phyloP scores from a whole-genome alignment of 2,888 invertebrate species.

The Netelia melanura region DNA sequence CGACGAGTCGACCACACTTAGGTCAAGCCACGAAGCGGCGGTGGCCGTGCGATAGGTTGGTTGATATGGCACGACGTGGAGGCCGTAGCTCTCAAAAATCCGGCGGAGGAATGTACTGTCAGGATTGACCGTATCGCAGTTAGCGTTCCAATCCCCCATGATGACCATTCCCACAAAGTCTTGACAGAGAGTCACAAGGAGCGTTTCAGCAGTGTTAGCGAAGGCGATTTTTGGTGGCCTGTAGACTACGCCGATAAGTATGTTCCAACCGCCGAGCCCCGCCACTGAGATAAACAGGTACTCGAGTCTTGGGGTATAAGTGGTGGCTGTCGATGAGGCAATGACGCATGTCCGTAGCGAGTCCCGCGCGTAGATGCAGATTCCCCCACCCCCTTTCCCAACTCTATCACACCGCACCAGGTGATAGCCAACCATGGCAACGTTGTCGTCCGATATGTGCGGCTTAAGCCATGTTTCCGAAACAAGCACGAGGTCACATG shows the following conservation, averaged over 20 bases:
- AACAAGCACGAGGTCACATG: slow-evolving; percentile 18
- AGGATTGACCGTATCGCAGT: slow-evolving; percentile 9
- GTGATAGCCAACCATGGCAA: background rate
- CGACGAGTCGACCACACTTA: slow-evolving; percentile 31
- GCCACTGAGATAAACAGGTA: slow-evolving; percentile 31
- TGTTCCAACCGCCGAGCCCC: background rate
- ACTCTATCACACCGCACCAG: slow-evolving; percentile 20
- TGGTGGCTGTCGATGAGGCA: background rate
- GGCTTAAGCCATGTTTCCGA: no score
- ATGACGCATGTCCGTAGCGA: no score
- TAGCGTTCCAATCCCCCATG: slow-evolving; percentile 54
- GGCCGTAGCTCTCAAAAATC: slow-evolving; percentile 6
- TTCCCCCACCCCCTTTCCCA: slow-evolving; percentile 30
- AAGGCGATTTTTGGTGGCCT: slow-evolving; percentile 49
- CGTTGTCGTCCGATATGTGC: slow-evolving; percentile 11
- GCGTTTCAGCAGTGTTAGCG: slow-evolving; percentile 15
- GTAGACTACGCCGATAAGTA: slow-evolving; percentile 45
- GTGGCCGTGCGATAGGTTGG: slow-evolving; percentile 31
- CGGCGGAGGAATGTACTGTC: slow-evolving; percentile 34
- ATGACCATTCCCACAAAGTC: slow-evolving; percentile 42
- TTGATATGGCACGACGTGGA: no score
- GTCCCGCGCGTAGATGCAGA: slow-evolving; percentile 9
- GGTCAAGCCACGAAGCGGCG: slow-evolving; percentile 50
- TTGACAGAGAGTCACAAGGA: slow-evolving; percentile 20
- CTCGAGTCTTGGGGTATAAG: slow-evolving; percentile 32